These are phyloP conservation scores for Aspiorhynchus laticeps DNA, from an alignment of 2,113 vertebrate species.

Conservation along the genomic window DNA sequence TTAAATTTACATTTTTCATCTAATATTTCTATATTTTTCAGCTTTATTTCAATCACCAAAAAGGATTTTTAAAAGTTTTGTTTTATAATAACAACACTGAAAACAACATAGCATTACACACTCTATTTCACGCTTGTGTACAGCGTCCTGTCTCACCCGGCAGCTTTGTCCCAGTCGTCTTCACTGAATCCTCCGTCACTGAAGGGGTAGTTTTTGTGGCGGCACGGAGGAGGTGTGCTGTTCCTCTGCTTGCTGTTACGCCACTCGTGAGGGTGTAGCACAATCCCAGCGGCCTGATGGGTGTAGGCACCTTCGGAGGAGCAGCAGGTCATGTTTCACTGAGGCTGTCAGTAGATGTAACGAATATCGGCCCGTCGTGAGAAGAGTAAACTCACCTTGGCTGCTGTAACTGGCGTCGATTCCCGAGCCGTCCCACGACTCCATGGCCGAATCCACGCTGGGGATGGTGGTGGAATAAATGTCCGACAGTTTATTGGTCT, in stretches of 20 bases:
- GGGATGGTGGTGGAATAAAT: slow-evolving; percentile 87
- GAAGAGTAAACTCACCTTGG: slow-evolving; percentile 75
- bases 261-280: slow-evolving; percentile 86
- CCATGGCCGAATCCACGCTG: slow-evolving; percentile 91
- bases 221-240: slow-evolving; percentile 80
- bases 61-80: too few species aligned
- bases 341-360: background rate
- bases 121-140: slow-evolving; percentile 67
- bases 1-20: too few species aligned
- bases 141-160: slow-evolving; percentile 80
- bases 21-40: too few species aligned
- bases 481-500: slow-evolving; percentile 84
- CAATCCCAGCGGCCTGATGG: slow-evolving; percentile 80
- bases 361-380: too few species aligned
- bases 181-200: slow-evolving; percentile 87
- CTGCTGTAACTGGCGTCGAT: slow-evolving; percentile 85
- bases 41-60: too few species aligned
- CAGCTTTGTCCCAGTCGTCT: slow-evolving; percentile 90
- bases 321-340: background rate
- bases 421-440: slow-evolving; percentile 92
- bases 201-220: slow-evolving; percentile 87
- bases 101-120: too few species aligned
- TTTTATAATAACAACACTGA: too few species aligned
- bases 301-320: slow-evolving; percentile 77
- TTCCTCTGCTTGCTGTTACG: slow-evolving; percentile 81